Base-by-base conservation (phyloP, 2,113 vertebrate genomes). In the Synchiropus splendidus region DNA sequence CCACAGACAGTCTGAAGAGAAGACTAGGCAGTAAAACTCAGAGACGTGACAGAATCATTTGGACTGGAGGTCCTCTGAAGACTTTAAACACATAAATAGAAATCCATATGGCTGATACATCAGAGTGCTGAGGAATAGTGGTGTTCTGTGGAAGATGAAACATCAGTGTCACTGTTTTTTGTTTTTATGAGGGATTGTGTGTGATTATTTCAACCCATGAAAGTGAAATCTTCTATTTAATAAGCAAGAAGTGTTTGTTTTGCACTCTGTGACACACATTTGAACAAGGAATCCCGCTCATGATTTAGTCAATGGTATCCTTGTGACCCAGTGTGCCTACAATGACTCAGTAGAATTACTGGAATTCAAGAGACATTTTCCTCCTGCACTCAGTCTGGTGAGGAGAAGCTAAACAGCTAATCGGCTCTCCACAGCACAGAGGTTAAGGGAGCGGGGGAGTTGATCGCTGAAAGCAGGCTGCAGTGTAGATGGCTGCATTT, bases 331-430 rank as follows among this genome's bases (percentile, higher is more conserved):
- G 52, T 45, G 41, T 51, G 47, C 31, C 60, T 50, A 63, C 30
- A 61, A 39, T 72, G 75, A 77, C 61, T 81, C 72, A 78, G 36
- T 52, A 57, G 61, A 56, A 74, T 67, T 48, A 67, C 70, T 58
- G 72, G 67, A 71, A 77, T 79, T 69, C 41, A 35, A 9, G 45
- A 34, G 42, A 57, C 41, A 48, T 57, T 66, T 64, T 39, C 39
- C 36, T 17, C 10, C 18, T 30, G 42, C 55, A 51, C 58, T 46
- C 55, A 45, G 31, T 58, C 45, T 41, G 32, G 51, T 15, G 51
- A 47, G 33, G 12, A 31, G 38, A 51, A 43, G 14, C 18, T 13
- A 48, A 38, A 49, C 16, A n/a, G 60, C 64, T 58, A 64, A 18
- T 42, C 49, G 54, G 56, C 55, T 44, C 39, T 8, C 2, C 31